phyloP scores from a whole-genome alignment of 1,140 invertebrate species.

The Aphis craccivora region DNA sequence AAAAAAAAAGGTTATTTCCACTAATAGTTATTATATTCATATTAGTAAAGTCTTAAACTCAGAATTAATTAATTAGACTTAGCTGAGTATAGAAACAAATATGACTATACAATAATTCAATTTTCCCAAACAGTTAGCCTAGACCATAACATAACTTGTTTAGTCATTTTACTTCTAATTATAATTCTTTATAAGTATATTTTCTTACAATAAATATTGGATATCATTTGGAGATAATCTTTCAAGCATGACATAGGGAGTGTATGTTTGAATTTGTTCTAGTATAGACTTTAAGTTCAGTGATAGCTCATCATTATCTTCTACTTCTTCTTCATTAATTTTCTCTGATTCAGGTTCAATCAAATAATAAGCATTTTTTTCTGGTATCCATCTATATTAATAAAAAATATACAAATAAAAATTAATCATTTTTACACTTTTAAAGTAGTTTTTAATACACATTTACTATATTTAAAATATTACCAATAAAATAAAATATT shows the following conservation, averaged over 20 bases:
- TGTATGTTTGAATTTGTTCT: no score
- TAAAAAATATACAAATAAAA: neutral
- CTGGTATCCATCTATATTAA: neutral
- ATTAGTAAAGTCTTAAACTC: no score
- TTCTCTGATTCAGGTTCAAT: neutral
- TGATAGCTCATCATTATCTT: neutral
- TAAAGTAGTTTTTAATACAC: neutral
- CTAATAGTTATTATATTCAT: neutral
- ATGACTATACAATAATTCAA: neutral
- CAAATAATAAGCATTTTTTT: neutral
- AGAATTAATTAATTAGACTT: neutral
- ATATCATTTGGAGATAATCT: constrained; percentile 11
- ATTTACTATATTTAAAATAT: neutral
- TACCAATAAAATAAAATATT: neutral
- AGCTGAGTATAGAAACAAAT: neutral
- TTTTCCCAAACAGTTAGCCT: neutral
- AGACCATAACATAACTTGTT: neutral
- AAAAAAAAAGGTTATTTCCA: no score
- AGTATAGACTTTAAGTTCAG: neutral
- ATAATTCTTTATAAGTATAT: neutral
- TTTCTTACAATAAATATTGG: constrained; percentile 9
- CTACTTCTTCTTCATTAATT: neutral
- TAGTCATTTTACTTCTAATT: neutral
- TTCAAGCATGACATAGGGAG: neutral
- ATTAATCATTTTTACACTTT: neutral